phyloP scores from a whole-genome alignment of 1,140 invertebrate species.

The Drosophila persimilis region DNA sequence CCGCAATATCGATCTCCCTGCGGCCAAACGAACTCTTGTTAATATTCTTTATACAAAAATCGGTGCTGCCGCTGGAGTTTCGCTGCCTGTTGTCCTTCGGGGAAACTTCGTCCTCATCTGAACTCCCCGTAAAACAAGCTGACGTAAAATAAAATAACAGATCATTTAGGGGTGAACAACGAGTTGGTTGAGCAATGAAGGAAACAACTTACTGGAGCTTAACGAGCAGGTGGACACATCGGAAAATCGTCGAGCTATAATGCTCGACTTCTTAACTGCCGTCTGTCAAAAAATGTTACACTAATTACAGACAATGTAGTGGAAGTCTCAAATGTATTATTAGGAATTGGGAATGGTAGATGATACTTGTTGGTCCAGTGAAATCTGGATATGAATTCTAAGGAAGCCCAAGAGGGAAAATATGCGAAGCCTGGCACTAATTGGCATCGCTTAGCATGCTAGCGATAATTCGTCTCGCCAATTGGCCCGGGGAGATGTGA shows the following conservation, averaged over 20 bases:
- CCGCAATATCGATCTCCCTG: slow-evolving; percentile 97
- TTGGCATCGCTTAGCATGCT: slow-evolving; percentile 63
- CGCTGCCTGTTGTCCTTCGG: slow-evolving; percentile 92
- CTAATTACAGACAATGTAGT: neutral
- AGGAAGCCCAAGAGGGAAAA: slow-evolving; percentile 20
- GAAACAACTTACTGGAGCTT: slow-evolving; percentile 88
- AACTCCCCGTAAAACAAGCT: slow-evolving; percentile 94
- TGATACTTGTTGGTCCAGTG: too few species aligned
- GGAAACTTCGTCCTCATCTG: slow-evolving; percentile 87
- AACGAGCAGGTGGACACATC: slow-evolving; percentile 96
- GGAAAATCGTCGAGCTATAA: slow-evolving; percentile 93
- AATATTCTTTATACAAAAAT: slow-evolving; percentile 96
- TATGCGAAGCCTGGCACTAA: slow-evolving; percentile 25
- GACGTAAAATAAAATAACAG: too few species aligned
- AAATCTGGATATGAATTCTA: slow-evolving; percentile 29
- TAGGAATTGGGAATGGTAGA: too few species aligned
- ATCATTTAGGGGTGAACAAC: slow-evolving; percentile 74
- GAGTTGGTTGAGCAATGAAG: neutral
- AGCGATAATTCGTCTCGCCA: slow-evolving; percentile 63
- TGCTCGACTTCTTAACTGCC: slow-evolving; percentile 81
- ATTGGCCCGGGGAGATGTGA: slow-evolving; percentile 42
- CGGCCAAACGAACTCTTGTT: slow-evolving; percentile 91
- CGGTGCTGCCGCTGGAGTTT: slow-evolving; percentile 89
- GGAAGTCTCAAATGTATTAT: too few species aligned
- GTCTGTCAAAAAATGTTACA: slow-evolving; percentile 30